Evolutionary conservation across 1,140 invertebrate genomes (phyloP).

Genomic region (Metaphire vulgaris): DNA sequence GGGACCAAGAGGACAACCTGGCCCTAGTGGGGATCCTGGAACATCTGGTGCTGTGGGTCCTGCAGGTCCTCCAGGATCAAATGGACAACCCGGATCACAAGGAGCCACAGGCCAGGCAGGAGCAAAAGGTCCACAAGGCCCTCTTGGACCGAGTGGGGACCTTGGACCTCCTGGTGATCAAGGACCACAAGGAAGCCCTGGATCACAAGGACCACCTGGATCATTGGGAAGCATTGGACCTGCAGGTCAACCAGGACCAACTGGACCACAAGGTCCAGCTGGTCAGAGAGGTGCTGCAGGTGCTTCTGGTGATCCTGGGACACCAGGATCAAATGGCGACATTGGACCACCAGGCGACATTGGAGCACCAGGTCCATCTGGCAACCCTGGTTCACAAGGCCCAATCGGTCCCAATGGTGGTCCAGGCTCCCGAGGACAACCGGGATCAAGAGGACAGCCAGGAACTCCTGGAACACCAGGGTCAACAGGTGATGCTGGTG

Average conservation of each 20-base stretch:
- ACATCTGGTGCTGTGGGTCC: not conserved
- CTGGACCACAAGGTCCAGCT: not conserved
- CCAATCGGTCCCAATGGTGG: not conserved
- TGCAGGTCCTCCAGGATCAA: not conserved
- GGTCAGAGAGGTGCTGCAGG: slow-evolving; percentile 7
- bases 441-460: slow-evolving; percentile 13
- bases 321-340: slow-evolving; percentile 9
- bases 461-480: slow-evolving; percentile 13
- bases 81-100: not conserved
- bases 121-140: not conserved
- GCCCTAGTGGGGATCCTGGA: slow-evolving; percentile 2
- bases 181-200: not conserved
- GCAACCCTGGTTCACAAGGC: not conserved
- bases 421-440: not conserved
- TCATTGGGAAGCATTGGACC: not conserved
- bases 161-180: slow-evolving; percentile 1
- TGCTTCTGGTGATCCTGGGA: not conserved
- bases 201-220: not conserved
- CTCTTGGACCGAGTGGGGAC: not conserved
- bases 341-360: not conserved
- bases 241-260: not conserved
- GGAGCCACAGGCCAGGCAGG: slow-evolving; percentile 2
- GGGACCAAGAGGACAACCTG: not conserved
- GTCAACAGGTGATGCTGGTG: not conserved
- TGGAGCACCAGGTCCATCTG: slow-evolving; percentile 8